These are phyloP conservation scores for Girardia tigrina DNA, from an alignment of 2,888 invertebrate species.

Conservation along the genomic window DNA sequence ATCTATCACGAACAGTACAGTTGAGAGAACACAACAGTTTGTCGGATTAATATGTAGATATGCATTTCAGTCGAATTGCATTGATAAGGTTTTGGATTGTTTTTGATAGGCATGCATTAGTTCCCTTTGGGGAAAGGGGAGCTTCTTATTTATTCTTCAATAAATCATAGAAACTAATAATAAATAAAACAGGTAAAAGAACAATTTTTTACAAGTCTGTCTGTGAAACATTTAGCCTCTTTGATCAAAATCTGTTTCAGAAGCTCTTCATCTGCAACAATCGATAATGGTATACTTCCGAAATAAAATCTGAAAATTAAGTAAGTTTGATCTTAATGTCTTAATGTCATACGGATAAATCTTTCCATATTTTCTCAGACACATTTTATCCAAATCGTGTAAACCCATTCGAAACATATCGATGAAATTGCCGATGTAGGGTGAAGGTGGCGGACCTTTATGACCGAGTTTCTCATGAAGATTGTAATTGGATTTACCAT, in stretches of 20 bases:
- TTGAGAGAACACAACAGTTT: too few relatives aligned
- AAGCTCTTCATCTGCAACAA: constrained; percentile 19
- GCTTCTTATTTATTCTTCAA: too few relatives aligned
- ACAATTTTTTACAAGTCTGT: background rate
- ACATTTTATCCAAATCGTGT: background rate
- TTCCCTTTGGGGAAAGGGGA: too few relatives aligned
- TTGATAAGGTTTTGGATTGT: too few relatives aligned
- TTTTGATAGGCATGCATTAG: too few relatives aligned
- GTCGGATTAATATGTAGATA: too few relatives aligned
- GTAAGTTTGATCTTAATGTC: too few relatives aligned
- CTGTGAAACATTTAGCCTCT: constrained; percentile 25
- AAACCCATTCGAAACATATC: background rate
- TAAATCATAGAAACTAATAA: too few relatives aligned
- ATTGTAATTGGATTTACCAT: background rate
- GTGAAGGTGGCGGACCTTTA: background rate
- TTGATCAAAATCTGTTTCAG: constrained; percentile 29
- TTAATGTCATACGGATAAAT: constrained; percentile 23
- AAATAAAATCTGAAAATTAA: constrained; percentile 18
- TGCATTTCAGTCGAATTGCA: too few relatives aligned
- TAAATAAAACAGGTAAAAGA: background rate
- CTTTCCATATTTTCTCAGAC: background rate
- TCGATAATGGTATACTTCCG: background rate
- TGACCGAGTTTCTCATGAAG: background rate
- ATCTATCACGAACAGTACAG: too few relatives aligned
- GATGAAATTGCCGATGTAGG: background rate